phyloP scores from a whole-genome alignment of 2,797 vertebrate genomes.

The Alexandromys oeconomus region DNA sequence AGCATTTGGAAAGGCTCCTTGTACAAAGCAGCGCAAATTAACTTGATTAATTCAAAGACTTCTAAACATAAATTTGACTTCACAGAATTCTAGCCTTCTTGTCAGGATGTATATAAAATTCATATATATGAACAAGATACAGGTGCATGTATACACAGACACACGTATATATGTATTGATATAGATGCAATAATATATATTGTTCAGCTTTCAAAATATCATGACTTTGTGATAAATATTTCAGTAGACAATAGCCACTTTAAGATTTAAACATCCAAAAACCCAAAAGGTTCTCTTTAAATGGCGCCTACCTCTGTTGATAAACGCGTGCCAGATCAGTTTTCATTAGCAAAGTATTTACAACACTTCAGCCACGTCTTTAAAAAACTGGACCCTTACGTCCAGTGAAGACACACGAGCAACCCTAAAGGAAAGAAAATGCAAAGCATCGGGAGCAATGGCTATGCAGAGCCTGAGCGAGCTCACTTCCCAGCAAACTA shows the following conservation, averaged over 20 bases:
- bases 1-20: conserved; percentile 30
- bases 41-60: conserved; percentile 44
- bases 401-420: conserved; percentile 35
- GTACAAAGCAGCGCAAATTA: conserved; percentile 18
- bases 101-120: background rate
- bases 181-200: background rate
- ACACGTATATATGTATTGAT: background rate
- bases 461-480: background rate
- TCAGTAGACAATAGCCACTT: background rate
- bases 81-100: conserved; percentile 2
- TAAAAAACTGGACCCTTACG: background rate
- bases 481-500: background rate
- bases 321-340: background rate
- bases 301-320: background rate
- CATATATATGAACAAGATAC: background rate
- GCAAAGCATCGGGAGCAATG: background rate
- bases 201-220: conserved; percentile 22
- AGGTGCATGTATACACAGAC: background rate
- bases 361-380: background rate
- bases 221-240: conserved; percentile 13
- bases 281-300: conserved; percentile 21
- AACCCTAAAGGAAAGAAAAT: conserved; percentile 7
- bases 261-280: conserved; percentile 3
- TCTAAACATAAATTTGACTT: conserved; percentile 44
- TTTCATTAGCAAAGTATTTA: conserved; percentile 55